phyloP scores from a whole-genome alignment of 2,113 vertebrate genomes.

The Pangasianodon hypophthalmus region DNA sequence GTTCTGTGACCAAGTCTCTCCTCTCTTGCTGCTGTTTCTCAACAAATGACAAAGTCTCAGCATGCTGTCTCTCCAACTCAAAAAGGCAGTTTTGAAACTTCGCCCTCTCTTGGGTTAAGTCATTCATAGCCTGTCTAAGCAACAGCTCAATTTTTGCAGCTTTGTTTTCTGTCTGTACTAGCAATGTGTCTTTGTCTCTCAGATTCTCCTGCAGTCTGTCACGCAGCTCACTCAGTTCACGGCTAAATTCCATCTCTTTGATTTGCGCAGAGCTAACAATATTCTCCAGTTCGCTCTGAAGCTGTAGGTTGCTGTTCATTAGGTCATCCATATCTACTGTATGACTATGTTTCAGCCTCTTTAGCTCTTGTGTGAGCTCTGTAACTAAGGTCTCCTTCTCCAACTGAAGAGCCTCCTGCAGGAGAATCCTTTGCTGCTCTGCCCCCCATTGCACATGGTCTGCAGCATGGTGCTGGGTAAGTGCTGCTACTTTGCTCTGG shows the following conservation, averaged over 20 bases:
- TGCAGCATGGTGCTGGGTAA: slow-evolving; percentile 68
- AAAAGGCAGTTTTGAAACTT: slow-evolving; percentile 66
- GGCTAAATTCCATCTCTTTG: slow-evolving; percentile 71
- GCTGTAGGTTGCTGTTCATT: slow-evolving; percentile 70
- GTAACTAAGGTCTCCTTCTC: slow-evolving; percentile 63
- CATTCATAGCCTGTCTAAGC: slow-evolving; percentile 68
- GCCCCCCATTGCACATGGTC: slow-evolving; percentile 80
- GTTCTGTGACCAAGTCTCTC: slow-evolving; percentile 69
- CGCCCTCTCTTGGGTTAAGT: slow-evolving; percentile 73
- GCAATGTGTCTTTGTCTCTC: slow-evolving; percentile 62
- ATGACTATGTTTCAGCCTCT: slow-evolving; percentile 72
- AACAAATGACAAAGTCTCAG: slow-evolving; percentile 50
- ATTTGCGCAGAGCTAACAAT: slow-evolving; percentile 63
- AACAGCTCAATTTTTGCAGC: slow-evolving; percentile 62
- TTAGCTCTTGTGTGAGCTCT: slow-evolving; percentile 69
- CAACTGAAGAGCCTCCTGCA: slow-evolving; percentile 66
- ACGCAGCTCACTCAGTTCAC: slow-evolving; percentile 73
- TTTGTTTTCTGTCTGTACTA: slow-evolving; percentile 62
- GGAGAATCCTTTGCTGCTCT: slow-evolving; percentile 62
- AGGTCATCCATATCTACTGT: slow-evolving; percentile 70
- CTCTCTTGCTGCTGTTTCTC: slow-evolving; percentile 68
- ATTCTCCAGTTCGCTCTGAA: slow-evolving; percentile 74
- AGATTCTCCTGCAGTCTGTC: slow-evolving; percentile 68
- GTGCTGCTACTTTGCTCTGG: slow-evolving; percentile 71
- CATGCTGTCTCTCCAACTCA: slow-evolving; percentile 68